phyloP scores from a whole-genome alignment of 2,113 vertebrate species.

The Calyptomena viridis region DNA sequence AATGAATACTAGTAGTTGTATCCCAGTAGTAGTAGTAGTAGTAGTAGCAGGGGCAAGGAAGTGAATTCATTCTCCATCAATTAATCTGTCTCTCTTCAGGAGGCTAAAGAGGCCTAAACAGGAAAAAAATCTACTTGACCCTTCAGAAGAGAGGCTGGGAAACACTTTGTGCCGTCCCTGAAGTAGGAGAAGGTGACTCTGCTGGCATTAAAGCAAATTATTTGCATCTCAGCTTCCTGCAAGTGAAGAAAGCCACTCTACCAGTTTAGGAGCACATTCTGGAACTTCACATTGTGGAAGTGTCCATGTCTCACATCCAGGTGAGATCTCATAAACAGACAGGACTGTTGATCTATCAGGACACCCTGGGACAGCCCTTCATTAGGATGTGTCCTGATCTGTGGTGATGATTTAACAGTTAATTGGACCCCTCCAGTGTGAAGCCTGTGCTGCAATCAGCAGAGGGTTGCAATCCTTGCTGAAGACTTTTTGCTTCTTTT shows the following conservation, averaged over 20 bases:
- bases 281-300: neutral
- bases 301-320: neutral
- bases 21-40: neutral
- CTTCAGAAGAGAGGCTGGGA: neutral
- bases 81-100: neutral
- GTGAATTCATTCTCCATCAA: neutral
- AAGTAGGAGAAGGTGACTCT: neutral
- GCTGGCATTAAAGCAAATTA: neutral
- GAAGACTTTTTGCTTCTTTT: slow-evolving; percentile 45
- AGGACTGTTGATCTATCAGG: neutral
- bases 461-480: neutral
- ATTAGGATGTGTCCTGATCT: neutral
- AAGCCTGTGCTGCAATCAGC: neutral
- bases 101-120: neutral
- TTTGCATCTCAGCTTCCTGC: neutral
- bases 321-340: neutral
- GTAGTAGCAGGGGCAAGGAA: neutral
- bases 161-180: neutral
- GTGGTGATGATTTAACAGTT: neutral
- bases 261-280: neutral
- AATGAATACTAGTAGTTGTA: neutral
- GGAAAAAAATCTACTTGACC: neutral
- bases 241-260: neutral
- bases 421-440: neutral
- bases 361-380: neutral